Percentiles rank a stretch among this genome's conserved stretches.
Conservation (phyloP, 2,113 vertebrate species). For the Colinus virginianus region DNA sequence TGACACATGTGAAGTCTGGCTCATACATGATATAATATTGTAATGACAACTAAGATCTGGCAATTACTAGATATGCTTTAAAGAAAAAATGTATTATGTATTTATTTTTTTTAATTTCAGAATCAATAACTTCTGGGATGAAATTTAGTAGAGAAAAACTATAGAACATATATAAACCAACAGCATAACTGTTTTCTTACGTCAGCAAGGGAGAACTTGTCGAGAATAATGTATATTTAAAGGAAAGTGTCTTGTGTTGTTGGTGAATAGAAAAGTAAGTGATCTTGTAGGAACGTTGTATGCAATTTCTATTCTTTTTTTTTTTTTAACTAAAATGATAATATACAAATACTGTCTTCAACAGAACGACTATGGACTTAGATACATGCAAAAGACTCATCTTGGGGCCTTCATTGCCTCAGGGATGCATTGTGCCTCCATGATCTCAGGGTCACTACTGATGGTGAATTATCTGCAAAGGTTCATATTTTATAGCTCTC, state of each 20-base stretch:
- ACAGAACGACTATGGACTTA: not conserved
- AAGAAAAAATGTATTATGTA: slow-evolving; percentile 60
- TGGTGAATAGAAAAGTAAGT: not conserved
- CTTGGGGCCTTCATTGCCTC: not conserved
- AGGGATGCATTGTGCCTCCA: not conserved
- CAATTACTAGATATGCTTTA: slow-evolving; percentile 65
- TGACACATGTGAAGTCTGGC: slow-evolving; percentile 61
- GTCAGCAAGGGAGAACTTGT: not conserved
- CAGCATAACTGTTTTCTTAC: not conserved
- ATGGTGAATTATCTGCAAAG: not conserved
- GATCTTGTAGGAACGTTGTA: not conserved
- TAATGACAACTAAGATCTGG: slow-evolving; percentile 74
- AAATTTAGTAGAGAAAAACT: slow-evolving; percentile 57
- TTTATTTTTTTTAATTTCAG: slow-evolving; percentile 58
- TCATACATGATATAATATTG: slow-evolving; percentile 61
- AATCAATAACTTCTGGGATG: slow-evolving; percentile 47
- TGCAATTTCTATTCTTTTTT: not conserved
- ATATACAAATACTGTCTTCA: not conserved
- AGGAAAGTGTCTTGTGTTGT: not conserved
- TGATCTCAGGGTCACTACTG: not conserved
- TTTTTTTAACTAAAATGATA: not conserved
- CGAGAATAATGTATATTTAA: not conserved
- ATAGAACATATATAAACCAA: not conserved
- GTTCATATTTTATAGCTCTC: not conserved
- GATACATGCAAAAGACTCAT: rapidly evolving